Evolutionary conservation across 2,797 vertebrate species (phyloP).

Genomic region (Helostoma temminkii): DNA sequence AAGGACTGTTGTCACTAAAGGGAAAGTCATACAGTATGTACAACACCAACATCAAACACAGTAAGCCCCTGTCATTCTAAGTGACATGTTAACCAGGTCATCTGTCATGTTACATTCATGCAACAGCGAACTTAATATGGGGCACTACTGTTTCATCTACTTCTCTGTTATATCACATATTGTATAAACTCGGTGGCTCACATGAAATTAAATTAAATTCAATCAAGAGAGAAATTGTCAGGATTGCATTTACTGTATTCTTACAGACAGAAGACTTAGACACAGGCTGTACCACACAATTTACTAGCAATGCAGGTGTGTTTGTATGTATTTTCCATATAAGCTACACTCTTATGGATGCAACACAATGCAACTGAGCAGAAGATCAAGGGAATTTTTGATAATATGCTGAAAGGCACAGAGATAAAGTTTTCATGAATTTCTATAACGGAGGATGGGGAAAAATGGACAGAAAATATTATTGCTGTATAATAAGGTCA

Average conservation of each 20-base stretch:
- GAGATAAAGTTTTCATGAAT: slow-evolving; percentile 40
- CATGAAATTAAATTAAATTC: slow-evolving; percentile 19
- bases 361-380: slow-evolving; percentile 37
- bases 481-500: slow-evolving; percentile 36
- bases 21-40: neutral
- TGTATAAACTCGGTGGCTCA: slow-evolving; percentile 17
- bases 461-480: slow-evolving; percentile 41
- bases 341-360: slow-evolving; percentile 44
- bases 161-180: slow-evolving; percentile 9
- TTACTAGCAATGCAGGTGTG: neutral
- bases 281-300: neutral
- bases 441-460: slow-evolving; percentile 28
- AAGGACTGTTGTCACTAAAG: neutral
- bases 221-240: slow-evolving; percentile 6
- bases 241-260: slow-evolving; percentile 1
- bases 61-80: neutral
- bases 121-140: neutral
- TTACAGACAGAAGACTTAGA: neutral
- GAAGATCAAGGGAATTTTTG: slow-evolving; percentile 23
- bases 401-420: slow-evolving; percentile 42
- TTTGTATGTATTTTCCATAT: slow-evolving; percentile 4
- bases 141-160: neutral
- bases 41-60: neutral
- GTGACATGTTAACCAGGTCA: slow-evolving; percentile 12
- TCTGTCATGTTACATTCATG: slow-evolving; percentile 3